Base-by-base conservation (phyloP, 2,113 vertebrate genomes). In the Baryphthengus martii region DNA sequence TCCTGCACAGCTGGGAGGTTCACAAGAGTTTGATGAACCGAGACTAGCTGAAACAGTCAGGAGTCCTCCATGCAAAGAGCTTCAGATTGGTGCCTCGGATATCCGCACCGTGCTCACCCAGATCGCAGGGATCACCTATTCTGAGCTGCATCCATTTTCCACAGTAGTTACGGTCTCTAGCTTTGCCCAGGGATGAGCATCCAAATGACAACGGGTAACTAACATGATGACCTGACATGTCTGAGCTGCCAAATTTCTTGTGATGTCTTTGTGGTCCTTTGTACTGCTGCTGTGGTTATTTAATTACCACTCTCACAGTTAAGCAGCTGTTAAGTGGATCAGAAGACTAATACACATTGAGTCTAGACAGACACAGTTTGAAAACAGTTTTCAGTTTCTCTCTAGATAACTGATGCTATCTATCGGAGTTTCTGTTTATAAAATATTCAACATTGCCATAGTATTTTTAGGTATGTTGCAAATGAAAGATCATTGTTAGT, bases 301-400 rank as follows among this genome's bases (percentile, higher is more conserved):
- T 92, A 91, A 89, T 89, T 68, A 76, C 16, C 11, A 42, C 42
- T 61, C 20, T 85, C 78, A 67, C 21, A 37, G 45, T 26, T 37
- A 82, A 85, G 74, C 62, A 67, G 71, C 33, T 86, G 39, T 74
- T 59, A 91, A 84, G 52, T 81, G 61, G 68, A 56, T 91, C 65
- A 40, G 56, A 90, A 92, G 47, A 63, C 61, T 77, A 71, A 77
- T 55, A 67, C 26, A 92, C n/a, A 40, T 39, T 71, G 15, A 44
- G 49, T 89, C 73, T 85, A 68, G 56, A 81, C 45, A 80, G 10
- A 13, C 72, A 77, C 17, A 31, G 47, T 71, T 86, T 87, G 91
- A 93, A 95, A 91, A 9, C 62, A 58, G 25, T 65, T 90, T 83
- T 93, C 61, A 45, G 62, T 93, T 93, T 91, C 62, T 67, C 6